Conservation (phyloP, 2,797 vertebrate species). For the Taeniopygia guttata region DNA sequence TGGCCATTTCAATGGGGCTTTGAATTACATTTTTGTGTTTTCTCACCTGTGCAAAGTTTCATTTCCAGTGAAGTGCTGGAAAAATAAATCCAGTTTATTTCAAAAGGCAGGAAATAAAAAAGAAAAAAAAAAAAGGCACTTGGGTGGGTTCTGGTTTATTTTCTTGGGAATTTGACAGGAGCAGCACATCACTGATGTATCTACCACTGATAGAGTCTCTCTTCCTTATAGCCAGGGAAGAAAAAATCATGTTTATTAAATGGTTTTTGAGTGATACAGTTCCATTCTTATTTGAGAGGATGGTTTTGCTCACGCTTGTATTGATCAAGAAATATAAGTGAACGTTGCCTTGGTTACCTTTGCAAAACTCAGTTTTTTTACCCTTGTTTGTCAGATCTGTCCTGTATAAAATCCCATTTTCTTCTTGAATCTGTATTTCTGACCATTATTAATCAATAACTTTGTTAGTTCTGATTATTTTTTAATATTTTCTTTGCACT, state of each 20-base stretch:
- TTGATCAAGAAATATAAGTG: neutral
- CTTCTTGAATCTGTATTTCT: neutral
- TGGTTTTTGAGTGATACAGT: neutral
- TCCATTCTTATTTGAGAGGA: neutral
- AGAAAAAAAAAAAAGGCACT: too few species aligned
- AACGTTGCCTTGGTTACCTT: neutral
- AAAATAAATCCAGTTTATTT: neutral
- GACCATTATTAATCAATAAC: neutral
- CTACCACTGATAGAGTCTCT: accelerated
- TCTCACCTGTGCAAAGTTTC: neutral
- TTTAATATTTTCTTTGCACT: neutral
- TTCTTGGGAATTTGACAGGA: neutral
- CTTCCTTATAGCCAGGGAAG: neutral
- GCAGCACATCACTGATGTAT: accelerated
- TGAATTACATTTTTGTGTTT: neutral
- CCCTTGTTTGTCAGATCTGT: neutral
- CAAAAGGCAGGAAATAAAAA: neutral
- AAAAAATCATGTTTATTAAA: neutral
- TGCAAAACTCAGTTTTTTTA: neutral
- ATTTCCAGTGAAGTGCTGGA: accelerated
- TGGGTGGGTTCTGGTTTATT: neutral
- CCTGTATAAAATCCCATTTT: neutral
- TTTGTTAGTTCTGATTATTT: neutral
- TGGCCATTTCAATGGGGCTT: neutral
- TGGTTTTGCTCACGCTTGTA: neutral